Base-by-base conservation (phyloP, 2,888 invertebrate species). In the Drosophila limbata region DNA sequence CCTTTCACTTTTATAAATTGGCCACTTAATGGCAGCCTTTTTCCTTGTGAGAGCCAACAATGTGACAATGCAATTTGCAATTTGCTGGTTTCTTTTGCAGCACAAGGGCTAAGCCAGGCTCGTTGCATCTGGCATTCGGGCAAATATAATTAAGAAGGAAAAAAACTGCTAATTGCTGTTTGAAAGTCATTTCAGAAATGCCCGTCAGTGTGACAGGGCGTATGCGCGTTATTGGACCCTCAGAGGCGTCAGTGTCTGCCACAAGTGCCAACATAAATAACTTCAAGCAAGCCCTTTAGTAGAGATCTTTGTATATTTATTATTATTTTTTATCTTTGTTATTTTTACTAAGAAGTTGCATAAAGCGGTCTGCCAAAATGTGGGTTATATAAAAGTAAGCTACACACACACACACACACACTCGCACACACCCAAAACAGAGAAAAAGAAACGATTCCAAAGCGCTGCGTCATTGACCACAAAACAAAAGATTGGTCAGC, bases 381-480 rank as follows among this genome's bases (percentile, higher is more conserved):
- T 75, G 80, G 76, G 71, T 84, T 84, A 84, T 56, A 76, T 84
- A 89, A 89, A 82, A 85, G 42, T 25, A 33, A 60, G 17, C 37
- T 21, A 60, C 11, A 35, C 19, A 33, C 31, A 52, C 8, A 25
- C 31, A n/a, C n/a, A 35, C 10, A 37, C 21, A 21, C 17, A 19
- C 37, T 9, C 31, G 21, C 33, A 21, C 13, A 35, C 33, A 25
- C 5, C n/a, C 17, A 25, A 40, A 45, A 55, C 39, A 53, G 57
- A 67, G 64, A 72, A 53, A 65, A 63, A 60, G 50, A 69, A 52
- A 51, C 52, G 55, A 42, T 55, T 42, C 44, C 47, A 61, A 84
- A 69, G 40, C 60, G 83, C 88, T 84, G 86, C 86, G 84, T 84
- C 84, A 84, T 82, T 89, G 83, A 73, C 55, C 73, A 76, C 67